These are phyloP conservation scores for Listronotus bonariensis DNA, from an alignment of 1,140 invertebrate genomes.

Conservation along the genomic window DNA sequence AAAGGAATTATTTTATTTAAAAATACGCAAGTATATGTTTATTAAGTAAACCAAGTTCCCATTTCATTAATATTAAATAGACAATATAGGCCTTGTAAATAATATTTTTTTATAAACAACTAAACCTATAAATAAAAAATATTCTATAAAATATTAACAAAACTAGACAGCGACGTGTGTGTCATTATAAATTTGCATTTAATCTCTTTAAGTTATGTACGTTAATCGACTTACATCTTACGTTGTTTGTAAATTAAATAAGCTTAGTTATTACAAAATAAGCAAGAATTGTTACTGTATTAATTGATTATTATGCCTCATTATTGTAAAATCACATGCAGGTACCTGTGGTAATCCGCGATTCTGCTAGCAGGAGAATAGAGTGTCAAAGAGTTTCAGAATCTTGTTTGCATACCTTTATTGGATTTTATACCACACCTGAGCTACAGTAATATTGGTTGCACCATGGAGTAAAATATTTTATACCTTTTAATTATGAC, in stretches of 20 bases:
- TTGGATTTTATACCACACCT: conserved; percentile 15
- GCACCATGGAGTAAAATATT: neutral
- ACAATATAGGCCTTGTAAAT: too few relatives aligned
- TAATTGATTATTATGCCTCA: neutral
- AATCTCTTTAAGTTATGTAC: too few relatives aligned
- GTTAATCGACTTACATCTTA: neutral
- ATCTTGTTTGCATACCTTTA: conserved; percentile 16
- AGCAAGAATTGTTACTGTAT: neutral
- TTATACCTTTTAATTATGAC: too few relatives aligned
- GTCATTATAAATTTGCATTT: neutral
- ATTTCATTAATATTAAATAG: too few relatives aligned
- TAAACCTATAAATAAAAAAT: too few relatives aligned
- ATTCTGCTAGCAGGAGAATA: conserved; percentile 19
- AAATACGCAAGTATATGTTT: too few relatives aligned
- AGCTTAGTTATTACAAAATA: neutral
- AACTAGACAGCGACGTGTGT: neutral
- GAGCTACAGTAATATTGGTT: neutral
- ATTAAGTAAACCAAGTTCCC: too few relatives aligned
- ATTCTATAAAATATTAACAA: too few relatives aligned
- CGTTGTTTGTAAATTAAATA: neutral
- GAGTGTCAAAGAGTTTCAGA: neutral
- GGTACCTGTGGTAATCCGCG: conserved; percentile 26
- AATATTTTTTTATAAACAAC: too few relatives aligned
- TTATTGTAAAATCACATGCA: conserved; percentile 3
- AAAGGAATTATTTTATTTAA: too few relatives aligned